phyloP scores from a whole-genome alignment of 2,113 vertebrate genomes.

The Rhynchomys soricoides region DNA sequence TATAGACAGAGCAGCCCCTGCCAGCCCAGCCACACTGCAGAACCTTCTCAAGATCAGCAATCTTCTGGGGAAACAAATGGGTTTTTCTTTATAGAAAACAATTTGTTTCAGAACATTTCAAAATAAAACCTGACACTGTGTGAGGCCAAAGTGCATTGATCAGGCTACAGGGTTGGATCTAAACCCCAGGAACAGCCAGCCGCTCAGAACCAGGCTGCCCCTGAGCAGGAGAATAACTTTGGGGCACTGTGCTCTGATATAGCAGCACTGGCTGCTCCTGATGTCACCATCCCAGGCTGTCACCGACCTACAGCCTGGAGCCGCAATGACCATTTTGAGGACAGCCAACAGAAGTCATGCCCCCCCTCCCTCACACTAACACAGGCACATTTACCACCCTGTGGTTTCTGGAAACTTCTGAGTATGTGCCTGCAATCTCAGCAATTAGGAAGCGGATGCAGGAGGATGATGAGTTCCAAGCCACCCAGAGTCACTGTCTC shows the following conservation, averaged over 20 bases:
- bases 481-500: not conserved
- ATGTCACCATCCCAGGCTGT: conserved; percentile 16
- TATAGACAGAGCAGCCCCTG: not conserved
- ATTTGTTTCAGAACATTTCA: not conserved
- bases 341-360: not conserved
- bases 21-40: not conserved
- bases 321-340: not conserved
- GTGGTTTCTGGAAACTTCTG: not conserved
- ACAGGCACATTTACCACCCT: not conserved
- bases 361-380: not conserved
- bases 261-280: not conserved
- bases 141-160: not conserved
- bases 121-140: not conserved
- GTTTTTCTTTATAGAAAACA: not conserved
- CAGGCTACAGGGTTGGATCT: not conserved
- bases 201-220: not conserved
- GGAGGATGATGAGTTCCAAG: not conserved
- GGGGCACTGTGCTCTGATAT: not conserved
- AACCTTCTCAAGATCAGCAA: not conserved
- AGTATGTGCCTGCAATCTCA: not conserved
- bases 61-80: not conserved
- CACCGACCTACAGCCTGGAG: not conserved
- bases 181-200: not conserved
- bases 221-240: not conserved
- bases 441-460: not conserved